Evolutionary conservation across 1,140 invertebrate species (phyloP).

Genomic region (Drosophila bifasciata): DNA sequence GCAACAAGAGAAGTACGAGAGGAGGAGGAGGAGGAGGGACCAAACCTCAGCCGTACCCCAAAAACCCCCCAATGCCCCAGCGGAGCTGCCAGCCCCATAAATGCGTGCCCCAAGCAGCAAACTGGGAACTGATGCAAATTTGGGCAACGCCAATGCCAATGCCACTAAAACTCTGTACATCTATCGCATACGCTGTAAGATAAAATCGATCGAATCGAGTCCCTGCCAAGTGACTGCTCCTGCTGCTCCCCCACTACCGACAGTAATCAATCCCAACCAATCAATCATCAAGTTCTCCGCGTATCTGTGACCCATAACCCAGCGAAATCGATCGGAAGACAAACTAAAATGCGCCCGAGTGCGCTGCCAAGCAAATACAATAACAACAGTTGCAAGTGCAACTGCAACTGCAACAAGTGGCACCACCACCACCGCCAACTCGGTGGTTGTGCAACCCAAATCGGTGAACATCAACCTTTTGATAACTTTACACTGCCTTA

Average conservation of each 20-base stretch:
- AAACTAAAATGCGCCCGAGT: conserved; percentile 39
- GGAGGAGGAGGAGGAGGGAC: not conserved
- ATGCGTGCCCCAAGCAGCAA: conserved; percentile 82
- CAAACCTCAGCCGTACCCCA: conserved; percentile 14
- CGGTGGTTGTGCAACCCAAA: conserved; percentile 43
- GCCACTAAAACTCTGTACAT: conserved; percentile 81
- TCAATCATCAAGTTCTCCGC: not conserved
- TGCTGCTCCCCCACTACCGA: conserved; percentile 1
- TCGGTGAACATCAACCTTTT: conserved; percentile 52
- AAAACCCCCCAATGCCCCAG: conserved; percentile 60
- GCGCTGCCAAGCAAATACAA: conserved; percentile 40
- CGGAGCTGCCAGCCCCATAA: conserved; percentile 77
- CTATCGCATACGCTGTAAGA: conserved; percentile 83
- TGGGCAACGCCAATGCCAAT: conserved; percentile 76
- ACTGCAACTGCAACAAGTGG: conserved; percentile 33
- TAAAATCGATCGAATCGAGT: conserved; percentile 45
- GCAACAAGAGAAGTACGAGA: too few species aligned
- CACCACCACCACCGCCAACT: conserved; percentile 18
- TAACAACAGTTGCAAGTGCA: conserved; percentile 22
- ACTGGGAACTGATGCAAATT: conserved; percentile 81
- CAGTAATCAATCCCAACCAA: conserved; percentile 4
- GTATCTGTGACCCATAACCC: too few species aligned
- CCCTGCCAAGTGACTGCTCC: conserved; percentile 18
- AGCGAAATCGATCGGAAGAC: not conserved
- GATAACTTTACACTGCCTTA: conserved; percentile 81